phyloP scores from a whole-genome alignment of 2,888 invertebrate genomes.

The Cotesia congregata region DNA sequence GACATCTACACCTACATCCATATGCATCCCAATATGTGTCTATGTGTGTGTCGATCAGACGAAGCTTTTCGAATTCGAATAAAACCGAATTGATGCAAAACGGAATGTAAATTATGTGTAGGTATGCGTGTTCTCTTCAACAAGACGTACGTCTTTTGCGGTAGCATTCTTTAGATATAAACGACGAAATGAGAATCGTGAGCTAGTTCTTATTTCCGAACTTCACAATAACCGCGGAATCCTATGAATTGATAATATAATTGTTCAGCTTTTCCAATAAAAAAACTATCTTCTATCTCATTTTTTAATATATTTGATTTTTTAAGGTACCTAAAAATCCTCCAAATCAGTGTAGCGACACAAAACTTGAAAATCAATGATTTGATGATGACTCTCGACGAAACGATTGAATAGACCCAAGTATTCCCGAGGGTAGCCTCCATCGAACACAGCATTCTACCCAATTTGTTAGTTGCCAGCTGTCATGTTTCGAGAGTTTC shows the following conservation, averaged over 20 bases:
- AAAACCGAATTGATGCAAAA: not conserved
- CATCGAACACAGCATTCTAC: not conserved
- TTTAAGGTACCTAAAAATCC: too few relatives aligned
- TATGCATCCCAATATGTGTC: not conserved
- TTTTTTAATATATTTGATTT: too few relatives aligned
- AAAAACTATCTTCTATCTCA: too few relatives aligned
- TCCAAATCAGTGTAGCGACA: too few relatives aligned
- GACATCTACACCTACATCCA: not conserved
- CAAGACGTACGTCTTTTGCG: not conserved
- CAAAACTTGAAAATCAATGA: too few relatives aligned
- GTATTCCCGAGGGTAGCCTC: not conserved
- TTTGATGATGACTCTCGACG: too few relatives aligned
- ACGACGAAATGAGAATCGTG: conserved; percentile 3
- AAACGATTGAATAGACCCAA: too few relatives aligned
- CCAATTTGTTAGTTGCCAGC: not conserved
- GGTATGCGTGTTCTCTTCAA: not conserved
- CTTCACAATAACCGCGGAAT: not conserved
- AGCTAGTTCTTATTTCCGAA: not conserved
- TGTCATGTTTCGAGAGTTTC: not conserved
- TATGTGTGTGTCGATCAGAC: not conserved
- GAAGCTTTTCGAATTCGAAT: not conserved
- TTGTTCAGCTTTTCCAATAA: not conserved
- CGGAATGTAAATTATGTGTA: conserved; percentile 11
- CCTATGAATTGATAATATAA: not conserved
- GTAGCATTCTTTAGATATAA: conserved; percentile 1